Evolutionary conservation across 92 coral and sea anemone species (phyloP), one percentile per base, ranked within the genome.

Genomic region (Porites lobata): DNA sequence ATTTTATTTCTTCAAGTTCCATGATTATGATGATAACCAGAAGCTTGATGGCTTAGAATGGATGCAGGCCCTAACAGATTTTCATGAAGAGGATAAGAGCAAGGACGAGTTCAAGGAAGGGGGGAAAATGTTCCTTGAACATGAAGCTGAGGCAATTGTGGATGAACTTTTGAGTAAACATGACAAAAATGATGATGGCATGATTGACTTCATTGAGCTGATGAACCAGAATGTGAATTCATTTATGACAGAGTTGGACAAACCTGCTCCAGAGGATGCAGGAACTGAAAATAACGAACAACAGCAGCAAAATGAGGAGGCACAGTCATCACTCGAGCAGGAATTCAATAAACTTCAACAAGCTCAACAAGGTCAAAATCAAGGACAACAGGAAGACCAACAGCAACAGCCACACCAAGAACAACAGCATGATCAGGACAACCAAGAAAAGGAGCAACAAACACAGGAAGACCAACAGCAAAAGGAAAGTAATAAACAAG

Each of bases 31-130:
- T 88, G 92, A 94, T 76, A 98, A 98, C 81, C 88, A 90, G 67
- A 96, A 98, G 80, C 91, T 98, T 21, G 99, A 98, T 89, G 99
- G 99, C 56, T 75, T 98, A 43, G 99, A 98, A 75, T 88, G 94
- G 87, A 70, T 94, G 88, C 82, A 76, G 20, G 98, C 99, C 8
- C 56, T 98, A 65, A 94, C 99, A 69, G 98, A 98, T 63, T 94
- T 93, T 72, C 98, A 94, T 65, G 24, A 69, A 51, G 90, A 93
- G 17, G 94, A 91, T 13, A 82, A 90, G 21, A 85, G 43, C 50
- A 84, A 88, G 1, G 87, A 87, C 9, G 94, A 94, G 8, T 83
- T 84, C 47, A 93, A 92, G 53, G 92, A 54, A 52, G 98, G 91
- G 8, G 94, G 98, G 9, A 77, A 85, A 43, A 79, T 87, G 56